Conservation (phyloP, 2,797 vertebrate genomes). For the Anas bahamensis region DNA sequence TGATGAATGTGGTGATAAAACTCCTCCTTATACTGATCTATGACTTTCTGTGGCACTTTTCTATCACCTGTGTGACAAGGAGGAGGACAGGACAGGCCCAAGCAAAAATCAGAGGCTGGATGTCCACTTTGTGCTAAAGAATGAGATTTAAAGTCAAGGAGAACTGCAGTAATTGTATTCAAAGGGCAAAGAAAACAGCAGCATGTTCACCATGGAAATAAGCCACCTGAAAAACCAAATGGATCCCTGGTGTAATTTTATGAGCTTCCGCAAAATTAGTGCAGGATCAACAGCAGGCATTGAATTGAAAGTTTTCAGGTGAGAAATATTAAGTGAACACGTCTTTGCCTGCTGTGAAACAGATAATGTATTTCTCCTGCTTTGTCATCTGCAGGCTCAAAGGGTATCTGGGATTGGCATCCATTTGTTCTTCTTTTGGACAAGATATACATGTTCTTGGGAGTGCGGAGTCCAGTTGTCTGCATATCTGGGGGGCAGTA, state of each 20-base stretch:
- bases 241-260: neutral
- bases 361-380: neutral
- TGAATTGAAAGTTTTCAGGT: neutral
- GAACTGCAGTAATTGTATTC: neutral
- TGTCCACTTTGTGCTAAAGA: neutral
- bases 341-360: neutral
- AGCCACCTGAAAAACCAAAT: neutral
- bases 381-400: neutral
- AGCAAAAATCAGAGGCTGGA: neutral
- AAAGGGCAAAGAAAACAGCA: neutral
- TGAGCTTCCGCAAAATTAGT: neutral
- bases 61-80: neutral
- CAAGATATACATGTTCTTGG: accelerated
- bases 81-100: neutral
- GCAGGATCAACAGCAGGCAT: neutral
- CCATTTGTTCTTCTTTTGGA: neutral
- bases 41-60: neutral
- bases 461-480: neutral
- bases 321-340: neutral
- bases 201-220: neutral
- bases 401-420: neutral
- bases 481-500: neutral
- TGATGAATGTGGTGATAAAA: neutral
- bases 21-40: neutral
- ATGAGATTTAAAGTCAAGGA: neutral